phyloP scores from a whole-genome alignment of 2,113 vertebrate species.

The Marcusenius ussheri region DNA sequence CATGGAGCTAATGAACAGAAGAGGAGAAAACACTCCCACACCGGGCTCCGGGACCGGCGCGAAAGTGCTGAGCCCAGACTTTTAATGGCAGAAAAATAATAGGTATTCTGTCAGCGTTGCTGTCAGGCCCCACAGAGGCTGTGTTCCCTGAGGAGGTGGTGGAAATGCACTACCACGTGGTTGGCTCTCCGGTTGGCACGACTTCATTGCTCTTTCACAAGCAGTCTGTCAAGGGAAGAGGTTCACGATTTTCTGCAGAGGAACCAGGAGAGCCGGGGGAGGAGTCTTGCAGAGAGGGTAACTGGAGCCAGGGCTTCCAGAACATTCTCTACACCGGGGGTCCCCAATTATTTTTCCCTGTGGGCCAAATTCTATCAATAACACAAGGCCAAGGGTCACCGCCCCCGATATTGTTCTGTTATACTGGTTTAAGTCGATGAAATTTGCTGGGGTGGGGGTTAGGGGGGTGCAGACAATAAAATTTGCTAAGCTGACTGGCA shows the following conservation, averaged over 20 bases:
- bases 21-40: not conserved
- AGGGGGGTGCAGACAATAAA: not conserved
- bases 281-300: not conserved
- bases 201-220: not conserved
- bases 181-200: not conserved
- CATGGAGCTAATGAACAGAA: not conserved
- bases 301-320: not conserved
- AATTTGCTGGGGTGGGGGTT: not conserved
- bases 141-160: not conserved
- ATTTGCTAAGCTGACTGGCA: not conserved
- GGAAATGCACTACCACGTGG: not conserved
- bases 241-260: not conserved
- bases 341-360: not conserved
- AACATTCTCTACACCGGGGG: not conserved
- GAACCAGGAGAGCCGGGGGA: not conserved
- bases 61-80: constrained; percentile 9
- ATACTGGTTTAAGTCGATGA: not conserved
- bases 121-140: not conserved
- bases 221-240: not conserved
- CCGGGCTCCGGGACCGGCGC: not conserved
- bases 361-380: not conserved
- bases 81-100: not conserved
- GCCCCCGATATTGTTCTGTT: not conserved
- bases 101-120: not conserved
- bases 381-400: not conserved